A percentile compares a stretch with the other conserved stretches of the same genome.
Evolutionary conservation across 1,140 invertebrate genomes (phyloP).

Genomic region (Drosophila kikkawai): DNA sequence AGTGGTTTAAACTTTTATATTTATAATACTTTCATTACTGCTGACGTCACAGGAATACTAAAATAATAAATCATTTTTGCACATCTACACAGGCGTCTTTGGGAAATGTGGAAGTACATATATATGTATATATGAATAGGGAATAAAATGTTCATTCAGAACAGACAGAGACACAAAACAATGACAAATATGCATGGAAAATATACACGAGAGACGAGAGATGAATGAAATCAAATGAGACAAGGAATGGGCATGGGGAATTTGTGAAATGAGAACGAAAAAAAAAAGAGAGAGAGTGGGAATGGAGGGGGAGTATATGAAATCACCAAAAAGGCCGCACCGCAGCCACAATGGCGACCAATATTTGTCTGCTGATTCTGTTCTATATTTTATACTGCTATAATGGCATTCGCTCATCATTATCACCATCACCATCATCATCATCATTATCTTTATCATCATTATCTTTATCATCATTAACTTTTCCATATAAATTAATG

Average conservation of each 20-base stretch:
- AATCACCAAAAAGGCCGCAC: conserved; percentile 51
- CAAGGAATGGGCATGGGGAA: conserved; percentile 11
- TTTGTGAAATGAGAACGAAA: conserved; percentile 31
- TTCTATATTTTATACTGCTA: conserved; percentile 13
- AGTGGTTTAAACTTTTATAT: neutral
- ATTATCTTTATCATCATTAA: conserved; percentile 11
- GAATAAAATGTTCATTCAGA: conserved; percentile 40
- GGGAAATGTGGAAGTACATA: conserved; percentile 11
- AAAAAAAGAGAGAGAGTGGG: conserved; percentile 1
- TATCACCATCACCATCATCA: neutral
- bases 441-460: conserved; percentile 2
- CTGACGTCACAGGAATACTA: conserved; percentile 39
- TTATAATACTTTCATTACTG: neutral
- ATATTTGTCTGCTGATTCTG: conserved; percentile 37
- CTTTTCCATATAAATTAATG: conserved; percentile 51
- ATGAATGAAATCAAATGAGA: conserved; percentile 45
- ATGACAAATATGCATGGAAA: conserved; percentile 49
- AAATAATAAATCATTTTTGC: conserved; percentile 46
- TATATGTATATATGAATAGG: neutral
- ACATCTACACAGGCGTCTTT: conserved; percentile 8
- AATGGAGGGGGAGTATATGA: conserved; percentile 22
- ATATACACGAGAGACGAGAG: conserved; percentile 30
- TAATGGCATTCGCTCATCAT: too few relatives aligned
- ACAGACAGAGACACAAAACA: conserved; percentile 46
- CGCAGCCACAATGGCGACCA: conserved; percentile 51